Percentiles rank a stretch among this genome's conserved stretches.
phyloP scores from a whole-genome alignment of 2,113 vertebrate species.

The Dolichallabes microphthalmus region DNA sequence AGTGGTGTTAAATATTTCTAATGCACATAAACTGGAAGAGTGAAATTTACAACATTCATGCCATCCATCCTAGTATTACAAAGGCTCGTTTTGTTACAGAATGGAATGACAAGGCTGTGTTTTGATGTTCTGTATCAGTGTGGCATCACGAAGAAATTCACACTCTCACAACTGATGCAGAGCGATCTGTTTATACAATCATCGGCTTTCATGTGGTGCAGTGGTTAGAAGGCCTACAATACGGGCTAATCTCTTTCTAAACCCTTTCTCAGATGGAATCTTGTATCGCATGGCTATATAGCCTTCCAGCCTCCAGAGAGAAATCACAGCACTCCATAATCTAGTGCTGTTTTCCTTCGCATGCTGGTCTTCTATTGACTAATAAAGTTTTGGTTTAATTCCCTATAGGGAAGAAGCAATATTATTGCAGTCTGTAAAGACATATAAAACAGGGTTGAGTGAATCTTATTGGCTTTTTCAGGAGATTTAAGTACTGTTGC shows the following conservation, averaged over 20 bases:
- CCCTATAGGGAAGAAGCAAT: slow-evolving; percentile 25
- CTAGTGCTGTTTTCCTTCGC: slow-evolving; percentile 48
- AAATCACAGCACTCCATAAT: slow-evolving; percentile 47
- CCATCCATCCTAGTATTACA: background rate
- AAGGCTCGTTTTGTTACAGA: background rate
- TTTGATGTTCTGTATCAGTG: slow-evolving; percentile 47
- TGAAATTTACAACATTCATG: background rate
- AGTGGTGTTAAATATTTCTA: background rate
- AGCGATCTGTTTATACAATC: slow-evolving; percentile 58
- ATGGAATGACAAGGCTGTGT: background rate
- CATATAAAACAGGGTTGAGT: slow-evolving; percentile 23
- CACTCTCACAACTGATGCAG: slow-evolving; percentile 42
- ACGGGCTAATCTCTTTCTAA: slow-evolving; percentile 38
- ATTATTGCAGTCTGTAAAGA: slow-evolving; percentile 7
- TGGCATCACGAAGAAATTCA: slow-evolving; percentile 42
- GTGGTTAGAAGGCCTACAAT: slow-evolving; percentile 35
- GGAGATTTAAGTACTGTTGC: background rate
- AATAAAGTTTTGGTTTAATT: slow-evolving; percentile 46
- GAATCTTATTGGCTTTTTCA: slow-evolving; percentile 29
- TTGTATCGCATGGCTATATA: slow-evolving; percentile 27
- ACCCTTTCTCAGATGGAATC: slow-evolving; percentile 47
- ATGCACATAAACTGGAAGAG: background rate
- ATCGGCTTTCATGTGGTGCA: slow-evolving; percentile 46
- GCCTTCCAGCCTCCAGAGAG: slow-evolving; percentile 30
- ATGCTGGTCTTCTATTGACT: slow-evolving; percentile 45